Conservation (phyloP, 2,888 invertebrate species). For the Hesperia comma region DNA sequence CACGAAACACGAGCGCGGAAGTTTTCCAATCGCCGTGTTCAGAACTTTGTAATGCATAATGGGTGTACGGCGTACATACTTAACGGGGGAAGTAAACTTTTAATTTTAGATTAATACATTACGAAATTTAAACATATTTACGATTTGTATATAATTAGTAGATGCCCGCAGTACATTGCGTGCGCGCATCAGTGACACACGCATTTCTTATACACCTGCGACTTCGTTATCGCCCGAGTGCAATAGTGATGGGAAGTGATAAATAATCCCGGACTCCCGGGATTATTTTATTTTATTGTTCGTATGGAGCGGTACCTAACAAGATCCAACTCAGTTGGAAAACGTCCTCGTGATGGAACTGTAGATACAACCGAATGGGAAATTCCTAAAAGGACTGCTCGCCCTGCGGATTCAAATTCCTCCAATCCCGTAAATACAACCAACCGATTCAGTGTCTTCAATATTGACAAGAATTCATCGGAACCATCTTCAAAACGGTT, state of each 20-base stretch:
- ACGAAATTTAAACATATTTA: background rate
- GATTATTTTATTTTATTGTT: background rate
- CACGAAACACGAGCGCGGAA: conserved; percentile 11
- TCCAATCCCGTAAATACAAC: background rate
- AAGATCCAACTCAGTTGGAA: conserved; percentile 2
- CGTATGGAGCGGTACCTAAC: background rate
- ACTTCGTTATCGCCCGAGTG: no score
- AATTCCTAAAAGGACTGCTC: conserved; percentile 1
- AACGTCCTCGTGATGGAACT: background rate
- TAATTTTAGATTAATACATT: background rate
- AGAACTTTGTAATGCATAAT: conserved; percentile 13
- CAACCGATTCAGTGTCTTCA: background rate
- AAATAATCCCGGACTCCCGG: background rate
- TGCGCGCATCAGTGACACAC: no score
- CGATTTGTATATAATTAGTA: no score
- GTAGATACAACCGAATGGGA: background rate
- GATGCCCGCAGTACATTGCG: no score
- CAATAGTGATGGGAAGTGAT: conserved; percentile 1
- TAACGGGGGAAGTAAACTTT: background rate
- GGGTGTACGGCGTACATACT: conserved; percentile 2
- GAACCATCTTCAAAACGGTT: background rate
- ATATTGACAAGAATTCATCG: background rate
- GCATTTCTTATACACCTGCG: no score
- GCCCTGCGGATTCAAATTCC: background rate
- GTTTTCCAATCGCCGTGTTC: conserved; percentile 17